Evolutionary conservation across 1,140 invertebrate genomes (phyloP), one percentile per base, ranked within the genome.

Genomic region (Panagrolaimus sp.): DNA sequence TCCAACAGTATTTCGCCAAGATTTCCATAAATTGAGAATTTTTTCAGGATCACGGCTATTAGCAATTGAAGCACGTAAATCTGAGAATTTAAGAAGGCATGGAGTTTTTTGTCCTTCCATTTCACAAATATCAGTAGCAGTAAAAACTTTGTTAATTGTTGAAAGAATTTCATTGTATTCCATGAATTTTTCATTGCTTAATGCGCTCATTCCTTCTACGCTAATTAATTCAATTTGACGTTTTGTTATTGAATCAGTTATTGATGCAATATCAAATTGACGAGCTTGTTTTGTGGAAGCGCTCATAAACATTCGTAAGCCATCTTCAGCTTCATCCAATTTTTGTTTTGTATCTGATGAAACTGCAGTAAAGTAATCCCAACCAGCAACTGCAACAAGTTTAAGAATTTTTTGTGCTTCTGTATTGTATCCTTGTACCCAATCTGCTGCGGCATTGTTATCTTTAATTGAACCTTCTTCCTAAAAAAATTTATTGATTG

Each of bases 301-400:
- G 23, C 16, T 14, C 23, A 74, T 7, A 47, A 66, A 66, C 23
- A 14, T 38, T 31, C 25, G 7, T 45, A 77, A 66, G 23, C 25
- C 75, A 14, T 78, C 76, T 66, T 77, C 77, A 20, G 75, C 75
- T 65, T 77, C 76, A 63, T 70, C 66, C 53, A 77, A 53, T 25
- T 51, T 66, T 64, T 73, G 69, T 43, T 73, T 78, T 23, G 77
- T 79, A n/a, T 67, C 69, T n/a, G 76, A 53, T 16, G 76, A 73
- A 5, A 72, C 76, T 9, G 75, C 45, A 0, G 75, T 76, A 61
- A 77, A 77, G 42, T 78, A 79, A 27, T 78, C 74, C 75, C 75
- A 77, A 4, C 64, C 77, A 16, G 76, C 65, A 62, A 61, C 38
- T 13, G 69, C 67, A 25, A 77, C 76, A 66, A 79, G 70, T 25